Base-by-base conservation (phyloP, 1,140 invertebrate genomes). In the Drosophila quadrilineata region DNA sequence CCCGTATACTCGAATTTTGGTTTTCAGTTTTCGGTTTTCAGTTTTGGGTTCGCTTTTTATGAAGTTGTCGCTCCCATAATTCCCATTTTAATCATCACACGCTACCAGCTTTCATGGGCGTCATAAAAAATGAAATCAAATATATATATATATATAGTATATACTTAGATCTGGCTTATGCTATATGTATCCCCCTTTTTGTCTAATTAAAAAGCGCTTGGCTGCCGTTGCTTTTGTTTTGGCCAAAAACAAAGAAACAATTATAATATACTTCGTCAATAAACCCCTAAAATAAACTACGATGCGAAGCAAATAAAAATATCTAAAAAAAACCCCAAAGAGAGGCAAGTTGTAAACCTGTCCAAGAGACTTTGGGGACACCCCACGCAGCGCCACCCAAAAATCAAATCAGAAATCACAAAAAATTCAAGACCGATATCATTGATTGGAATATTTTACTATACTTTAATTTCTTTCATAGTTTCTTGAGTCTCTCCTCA, bases 391-490 rank as follows among this genome's bases (percentile, higher is more conserved):
- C 43, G 72, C 77, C 77, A 84, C 73, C 77, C 58, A 65, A 65
- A 53, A 52, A 14, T 2, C 4, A 59, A 48, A 21, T 16, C 28
- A 41, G 19, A 66, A 33, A 5, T 6, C 6, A 49, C 12, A 49
- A 9, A 26, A 33, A 33, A 52, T 24, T 31, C 62, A 50, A 24
- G 29, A 64, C 49, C 56, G 52, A 59, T 41, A 48, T 53, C 62
- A 84, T 76, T 80, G 77, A 84, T 84, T 80, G 74, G 68, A n/a
- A n/a, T n/a, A n/a, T n/a, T n/a, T n/a, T n/a, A n/a, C 35, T 54
- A 41, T 33, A n/a, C 38, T 29, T 64, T 80, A 64, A 80, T 80
- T 71, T 82, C 75, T 65, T 64, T 63, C 72, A 82, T 82, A 82
- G 76, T 72, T 75, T n/a, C n/a, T n/a, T n/a, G n/a, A n/a, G n/a